Base-by-base conservation (phyloP, 2,113 vertebrate genomes). In the Caranx ignobilis region DNA sequence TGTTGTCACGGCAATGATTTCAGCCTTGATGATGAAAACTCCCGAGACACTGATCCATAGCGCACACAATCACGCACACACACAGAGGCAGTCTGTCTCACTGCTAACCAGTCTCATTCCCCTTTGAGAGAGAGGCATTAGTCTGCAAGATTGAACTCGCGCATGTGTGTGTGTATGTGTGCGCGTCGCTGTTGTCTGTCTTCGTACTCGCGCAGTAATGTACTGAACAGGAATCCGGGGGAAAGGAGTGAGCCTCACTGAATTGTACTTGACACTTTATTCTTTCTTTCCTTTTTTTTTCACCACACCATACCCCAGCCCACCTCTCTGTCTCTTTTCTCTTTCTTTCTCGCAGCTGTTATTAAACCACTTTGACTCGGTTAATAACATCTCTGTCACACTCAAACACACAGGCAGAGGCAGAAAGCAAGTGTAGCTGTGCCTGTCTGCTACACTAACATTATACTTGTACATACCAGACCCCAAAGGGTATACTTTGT, bases 111-210 rank as follows among this genome's bases (percentile, higher is more conserved):
- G 84, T 91, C 91, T 92, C 92, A 88, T 94, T 95, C 94, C 82
- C 90, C 87, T 91, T 86, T 35, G 77, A 84, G 82, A 82, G 79
- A 35, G 64, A 83, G 71, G 72, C 90, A 93, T 85, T 95, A 95
- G 94, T 87, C 86, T 90, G 88, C 75, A 86, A 94, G 93, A 96
- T 95, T 92, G 94, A 94, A 93, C 87, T 83, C 69, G 75, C 55
- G 72, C 54, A 69, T n/a, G 32, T 65, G 69, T 52, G 60, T 75
- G 69, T 45, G 70, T 48, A 45, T 50, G 74, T 65, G 67, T 26
- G 26, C 26, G 26, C 26, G 26, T 72, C 4, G 56, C 35, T 64
- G 76, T 76, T 63, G 67, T 70, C 86, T 47, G 56, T 82, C 84
- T 79, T 16, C 60, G 67, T 75, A 82, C 82, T 78, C 68, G 74